These are phyloP conservation scores for Harpagifer antarcticus DNA, from an alignment of 2,797 vertebrate species.

Conservation along the genomic window DNA sequence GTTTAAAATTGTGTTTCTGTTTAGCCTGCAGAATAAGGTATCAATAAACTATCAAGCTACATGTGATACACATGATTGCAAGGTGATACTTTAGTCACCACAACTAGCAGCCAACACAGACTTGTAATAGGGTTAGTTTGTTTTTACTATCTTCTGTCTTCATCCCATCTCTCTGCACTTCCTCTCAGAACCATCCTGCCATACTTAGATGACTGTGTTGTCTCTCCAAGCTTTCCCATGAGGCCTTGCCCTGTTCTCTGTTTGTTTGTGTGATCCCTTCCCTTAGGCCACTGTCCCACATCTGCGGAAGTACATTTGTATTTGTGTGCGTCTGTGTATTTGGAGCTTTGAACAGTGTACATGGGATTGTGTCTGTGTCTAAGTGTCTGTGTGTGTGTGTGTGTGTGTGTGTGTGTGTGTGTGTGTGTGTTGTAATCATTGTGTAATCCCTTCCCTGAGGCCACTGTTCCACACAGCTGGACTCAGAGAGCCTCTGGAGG, in stretches of 20 bases:
- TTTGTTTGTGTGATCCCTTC: conserved; percentile 81
- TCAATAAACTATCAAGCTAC: too few relatives aligned
- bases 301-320: conserved; percentile 70
- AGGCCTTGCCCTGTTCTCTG: conserved; percentile 79
- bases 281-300: conserved; percentile 80
- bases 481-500: conserved; percentile 80
- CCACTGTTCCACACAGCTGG: conserved; percentile 84
- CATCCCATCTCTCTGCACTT: conserved; percentile 56
- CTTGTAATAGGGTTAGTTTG: conserved; percentile 42
- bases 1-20: not conserved
- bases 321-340: conserved; percentile 51
- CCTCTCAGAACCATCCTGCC: conserved; percentile 59
- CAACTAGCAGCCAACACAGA: not conserved
- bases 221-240: conserved; percentile 78
- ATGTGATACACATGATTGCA: too few relatives aligned
- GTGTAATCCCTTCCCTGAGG: conserved; percentile 83
- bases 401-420: conserved; percentile 34
- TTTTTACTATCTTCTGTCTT: conserved; percentile 38
- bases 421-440: conserved; percentile 77
- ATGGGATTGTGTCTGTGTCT: conserved; percentile 14
- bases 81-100: conserved; percentile 1
- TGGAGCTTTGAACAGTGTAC: conserved; percentile 58
- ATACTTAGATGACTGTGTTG: conserved; percentile 75
- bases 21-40: too few relatives aligned
- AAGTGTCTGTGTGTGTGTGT: too few relatives aligned